phyloP scores from a whole-genome alignment of 1,140 invertebrate genomes.

The Neotoxoptera formosana region DNA sequence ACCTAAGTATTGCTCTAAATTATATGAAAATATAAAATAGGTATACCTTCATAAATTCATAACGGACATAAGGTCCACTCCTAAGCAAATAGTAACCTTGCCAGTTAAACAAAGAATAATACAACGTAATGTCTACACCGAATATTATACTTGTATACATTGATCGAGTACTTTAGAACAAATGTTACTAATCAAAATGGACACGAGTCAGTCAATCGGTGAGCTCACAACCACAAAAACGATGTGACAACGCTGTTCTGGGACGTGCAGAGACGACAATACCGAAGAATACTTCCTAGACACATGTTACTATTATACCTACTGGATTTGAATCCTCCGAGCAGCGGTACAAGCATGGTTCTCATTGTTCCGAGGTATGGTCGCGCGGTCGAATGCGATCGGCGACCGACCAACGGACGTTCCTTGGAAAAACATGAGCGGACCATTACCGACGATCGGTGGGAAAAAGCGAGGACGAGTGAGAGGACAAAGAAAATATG shows the following conservation, averaged over 20 bases:
- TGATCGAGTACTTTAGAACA: slow-evolving; percentile 26
- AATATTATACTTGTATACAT: slow-evolving; percentile 25
- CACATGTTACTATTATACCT: background rate
- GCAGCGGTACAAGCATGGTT: background rate
- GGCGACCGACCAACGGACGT: background rate
- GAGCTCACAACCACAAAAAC: background rate
- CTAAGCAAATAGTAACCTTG: background rate
- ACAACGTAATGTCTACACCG: background rate
- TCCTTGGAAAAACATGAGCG: background rate
- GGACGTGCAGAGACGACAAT: background rate
- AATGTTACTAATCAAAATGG: slow-evolving; percentile 40
- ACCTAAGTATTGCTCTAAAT: background rate
- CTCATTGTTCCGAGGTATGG: background rate
- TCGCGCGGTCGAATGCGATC: background rate
- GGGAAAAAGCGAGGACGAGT: background rate
- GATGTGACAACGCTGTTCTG: background rate
- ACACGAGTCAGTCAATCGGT: background rate
- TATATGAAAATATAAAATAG: background rate
- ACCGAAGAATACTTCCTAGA: background rate
- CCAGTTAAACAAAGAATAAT: background rate
- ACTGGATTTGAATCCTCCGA: background rate
- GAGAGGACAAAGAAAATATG: background rate
- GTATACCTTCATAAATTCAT: background rate
- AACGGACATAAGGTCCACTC: background rate
- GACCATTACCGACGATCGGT: background rate